A percentile compares a stretch with the other conserved stretches of the same genome.
Evolutionary conservation across 1,140 invertebrate species (phyloP).

Genomic region (Pectinophora gossypiella): DNA sequence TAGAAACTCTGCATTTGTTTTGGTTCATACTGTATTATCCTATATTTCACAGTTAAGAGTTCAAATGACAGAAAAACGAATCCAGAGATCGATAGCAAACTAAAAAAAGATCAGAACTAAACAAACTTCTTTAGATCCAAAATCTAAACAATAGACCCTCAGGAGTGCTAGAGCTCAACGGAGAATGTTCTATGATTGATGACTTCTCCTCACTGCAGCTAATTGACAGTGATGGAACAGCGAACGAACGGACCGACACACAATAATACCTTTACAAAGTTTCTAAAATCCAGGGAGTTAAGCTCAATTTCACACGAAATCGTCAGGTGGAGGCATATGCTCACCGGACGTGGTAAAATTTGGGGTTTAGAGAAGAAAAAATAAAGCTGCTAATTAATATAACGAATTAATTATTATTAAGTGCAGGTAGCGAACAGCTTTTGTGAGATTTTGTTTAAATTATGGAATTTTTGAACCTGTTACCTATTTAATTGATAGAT

Average conservation of each 20-base stretch:
- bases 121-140: conserved; percentile 18
- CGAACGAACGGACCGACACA: conserved; percentile 17
- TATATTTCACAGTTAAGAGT: too few species aligned
- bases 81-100: background rate
- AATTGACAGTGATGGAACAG: conserved; percentile 72
- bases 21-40: too few species aligned
- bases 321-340: background rate
- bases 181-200: conserved; percentile 65
- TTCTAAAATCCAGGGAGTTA: background rate
- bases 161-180: conserved; percentile 28
- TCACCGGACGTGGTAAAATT: conserved; percentile 5
- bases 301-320: background rate
- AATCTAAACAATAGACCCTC: conserved; percentile 55
- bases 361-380: background rate
- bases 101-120: background rate
- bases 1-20: too few species aligned
- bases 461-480: too few species aligned
- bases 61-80: too few species aligned
- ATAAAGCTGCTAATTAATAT: too few species aligned
- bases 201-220: conserved; percentile 55
- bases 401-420: background rate
- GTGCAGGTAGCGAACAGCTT: too few species aligned
- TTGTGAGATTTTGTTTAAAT: too few species aligned
- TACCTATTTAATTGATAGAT: too few species aligned
- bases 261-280: background rate